Conservation (phyloP, 2,888 invertebrate species). For the Chirona hameri region DNA sequence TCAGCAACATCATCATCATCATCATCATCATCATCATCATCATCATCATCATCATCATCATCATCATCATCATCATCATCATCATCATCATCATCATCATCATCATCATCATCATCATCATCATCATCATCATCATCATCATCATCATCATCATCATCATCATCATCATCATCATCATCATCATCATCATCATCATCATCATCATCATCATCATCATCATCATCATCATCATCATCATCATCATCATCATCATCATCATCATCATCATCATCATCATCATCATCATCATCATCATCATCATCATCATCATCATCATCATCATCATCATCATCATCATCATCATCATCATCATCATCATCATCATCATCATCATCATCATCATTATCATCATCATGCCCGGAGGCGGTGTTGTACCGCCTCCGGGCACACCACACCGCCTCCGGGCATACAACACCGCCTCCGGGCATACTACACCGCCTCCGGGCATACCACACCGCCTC, state of each 20-base stretch:
- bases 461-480: too few relatives aligned
- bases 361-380: slow-evolving; percentile 29
- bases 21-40: too few relatives aligned
- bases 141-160: slow-evolving; percentile 22
- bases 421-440: too few relatives aligned
- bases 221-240: slow-evolving; percentile 22
- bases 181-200: slow-evolving; percentile 22
- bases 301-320: slow-evolving; percentile 22
- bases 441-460: too few relatives aligned
- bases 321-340: slow-evolving; percentile 28
- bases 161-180: slow-evolving; percentile 22
- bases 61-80: slow-evolving; percentile 22
- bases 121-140: slow-evolving; percentile 22
- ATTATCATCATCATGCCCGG: slow-evolving; percentile 9
- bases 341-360: slow-evolving; percentile 28
- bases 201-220: slow-evolving; percentile 22
- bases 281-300: slow-evolving; percentile 22
- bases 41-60: slow-evolving; percentile 2
- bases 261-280: slow-evolving; percentile 22
- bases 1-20: too few relatives aligned
- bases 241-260: slow-evolving; percentile 22
- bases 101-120: slow-evolving; percentile 22
- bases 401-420: not conserved
- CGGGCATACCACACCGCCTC: too few relatives aligned
- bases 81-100: slow-evolving; percentile 22